Evolutionary conservation across 2,888 invertebrate genomes (phyloP), one percentile per base, ranked within the genome.

Genomic region (Perdita meconis): DNA sequence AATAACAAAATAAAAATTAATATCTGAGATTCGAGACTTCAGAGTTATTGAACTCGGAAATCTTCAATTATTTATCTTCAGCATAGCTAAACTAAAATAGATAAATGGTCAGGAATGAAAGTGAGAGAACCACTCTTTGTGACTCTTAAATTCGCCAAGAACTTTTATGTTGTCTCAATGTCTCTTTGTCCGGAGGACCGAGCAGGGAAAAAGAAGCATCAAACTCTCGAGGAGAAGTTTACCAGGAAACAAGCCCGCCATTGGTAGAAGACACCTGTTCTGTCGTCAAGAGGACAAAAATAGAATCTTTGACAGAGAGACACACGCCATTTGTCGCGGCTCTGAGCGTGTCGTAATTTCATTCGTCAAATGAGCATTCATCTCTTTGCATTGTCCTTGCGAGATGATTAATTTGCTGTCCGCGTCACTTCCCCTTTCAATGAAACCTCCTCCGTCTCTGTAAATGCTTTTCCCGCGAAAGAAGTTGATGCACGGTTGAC

Each of bases 261-360:
- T 78, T 78, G 76, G 64, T 50, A 70, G 64, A 56, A 57, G 75
- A 84, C 83, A 84, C 85, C 85, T 84, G 83, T 82, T 82, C 55
- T 61, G 50, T 47, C 59, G 65, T 59, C 53, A 50, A 74, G 64
- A 40, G 34, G 75, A 60, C 77, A 40, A 70, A 72, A 81, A 84
- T 81, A 81, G 85, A 64, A 71, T 71, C 75, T 82, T 85, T 83
- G 83, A 81, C 83, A 83, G 78, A 74, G 78, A 72, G 85, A 82
- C 80, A 76, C 77, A 75, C 74, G 82, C 86, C 82, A 79, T 82
- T 86, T 82, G 84, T 82, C 81, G 78, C 22, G 75, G 65, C 63
- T 65, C 56, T 66, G 77, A 70, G 69, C 81, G 79, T 81, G 81
- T 75, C 79, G 84, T 72, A 70, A 75, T 78, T 83, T 60, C 86